These are phyloP conservation scores for Diceros bicornis DNA, from an alignment of 2,797 vertebrate species.

Conservation along the genomic window DNA sequence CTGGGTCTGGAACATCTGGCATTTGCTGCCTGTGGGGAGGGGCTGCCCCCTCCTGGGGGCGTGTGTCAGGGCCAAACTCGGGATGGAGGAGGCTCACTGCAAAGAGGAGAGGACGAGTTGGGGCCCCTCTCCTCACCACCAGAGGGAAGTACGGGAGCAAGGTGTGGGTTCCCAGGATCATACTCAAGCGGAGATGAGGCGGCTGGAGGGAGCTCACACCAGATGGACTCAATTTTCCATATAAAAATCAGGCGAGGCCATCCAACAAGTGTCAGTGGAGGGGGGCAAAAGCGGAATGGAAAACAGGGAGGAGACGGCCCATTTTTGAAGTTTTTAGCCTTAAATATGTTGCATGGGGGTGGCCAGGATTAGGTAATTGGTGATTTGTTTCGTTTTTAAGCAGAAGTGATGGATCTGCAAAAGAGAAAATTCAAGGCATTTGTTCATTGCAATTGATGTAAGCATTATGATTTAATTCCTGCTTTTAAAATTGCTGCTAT, in stretches of 20 bases:
- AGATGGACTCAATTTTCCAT: slow-evolving; percentile 81
- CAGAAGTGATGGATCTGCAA: slow-evolving; percentile 12
- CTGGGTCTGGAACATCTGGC: neutral
- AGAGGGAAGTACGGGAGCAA: neutral
- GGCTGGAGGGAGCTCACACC: neutral
- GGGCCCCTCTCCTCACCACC: neutral
- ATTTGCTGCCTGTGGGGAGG: neutral
- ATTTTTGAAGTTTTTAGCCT: slow-evolving; percentile 73
- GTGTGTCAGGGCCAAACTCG: neutral
- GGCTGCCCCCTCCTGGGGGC: neutral
- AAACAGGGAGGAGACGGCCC: neutral
- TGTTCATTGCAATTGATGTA: neutral
- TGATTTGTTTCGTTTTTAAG: slow-evolving; percentile 73
- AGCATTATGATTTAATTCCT: neutral
- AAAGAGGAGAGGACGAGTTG: neutral
- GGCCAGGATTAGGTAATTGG: slow-evolving; percentile 60
- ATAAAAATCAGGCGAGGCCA: slow-evolving; percentile 78
- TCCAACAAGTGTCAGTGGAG: neutral
- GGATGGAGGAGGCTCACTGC: fast-evolving
- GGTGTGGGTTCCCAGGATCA: neutral
- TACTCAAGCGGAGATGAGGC: slow-evolving; percentile 43
- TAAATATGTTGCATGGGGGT: neutral
- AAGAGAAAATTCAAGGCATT: slow-evolving; percentile 37
- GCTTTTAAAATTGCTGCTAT: slow-evolving; percentile 3
- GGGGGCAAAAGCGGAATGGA: slow-evolving; percentile 48